Evolutionary conservation across 2,113 vertebrate species (phyloP).

Genomic region (Ifrita kowaldi): DNA sequence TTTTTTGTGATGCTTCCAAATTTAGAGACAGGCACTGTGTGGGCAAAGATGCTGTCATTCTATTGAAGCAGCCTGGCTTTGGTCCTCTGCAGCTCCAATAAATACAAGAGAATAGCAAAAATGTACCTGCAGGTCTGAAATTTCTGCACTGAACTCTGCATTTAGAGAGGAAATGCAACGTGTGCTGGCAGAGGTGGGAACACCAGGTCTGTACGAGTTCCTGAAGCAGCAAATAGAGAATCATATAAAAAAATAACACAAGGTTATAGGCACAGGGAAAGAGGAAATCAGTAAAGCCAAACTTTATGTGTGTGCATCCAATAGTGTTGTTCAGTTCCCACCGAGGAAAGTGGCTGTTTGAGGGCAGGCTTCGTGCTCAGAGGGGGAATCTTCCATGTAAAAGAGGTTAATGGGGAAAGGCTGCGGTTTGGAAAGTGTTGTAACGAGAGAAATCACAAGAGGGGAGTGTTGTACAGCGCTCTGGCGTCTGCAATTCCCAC

Average conservation of each 20-base stretch:
- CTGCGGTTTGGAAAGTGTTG: background rate
- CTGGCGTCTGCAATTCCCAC: background rate
- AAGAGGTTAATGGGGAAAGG: background rate
- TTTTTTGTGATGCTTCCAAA: background rate
- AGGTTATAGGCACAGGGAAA: background rate
- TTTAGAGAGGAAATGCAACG: background rate
- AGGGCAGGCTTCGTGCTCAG: background rate
- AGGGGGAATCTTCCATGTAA: background rate
- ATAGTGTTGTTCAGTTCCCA: background rate
- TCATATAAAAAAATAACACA: background rate
- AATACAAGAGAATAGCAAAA: background rate
- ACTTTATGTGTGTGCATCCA: background rate
- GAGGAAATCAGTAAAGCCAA: background rate
- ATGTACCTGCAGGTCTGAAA: background rate
- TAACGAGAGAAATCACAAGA: constrained; percentile 72
- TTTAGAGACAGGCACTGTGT: background rate
- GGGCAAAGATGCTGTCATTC: background rate
- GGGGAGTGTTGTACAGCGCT: constrained; percentile 73
- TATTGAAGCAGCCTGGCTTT: background rate
- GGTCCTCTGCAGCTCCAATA: background rate
- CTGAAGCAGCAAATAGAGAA: background rate
- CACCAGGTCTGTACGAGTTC: background rate
- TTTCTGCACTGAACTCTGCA: background rate
- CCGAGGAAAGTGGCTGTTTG: background rate
- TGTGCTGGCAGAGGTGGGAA: background rate